Evolutionary conservation across 2,113 vertebrate species (phyloP).

Genomic region (Bos javanicus): DNA sequence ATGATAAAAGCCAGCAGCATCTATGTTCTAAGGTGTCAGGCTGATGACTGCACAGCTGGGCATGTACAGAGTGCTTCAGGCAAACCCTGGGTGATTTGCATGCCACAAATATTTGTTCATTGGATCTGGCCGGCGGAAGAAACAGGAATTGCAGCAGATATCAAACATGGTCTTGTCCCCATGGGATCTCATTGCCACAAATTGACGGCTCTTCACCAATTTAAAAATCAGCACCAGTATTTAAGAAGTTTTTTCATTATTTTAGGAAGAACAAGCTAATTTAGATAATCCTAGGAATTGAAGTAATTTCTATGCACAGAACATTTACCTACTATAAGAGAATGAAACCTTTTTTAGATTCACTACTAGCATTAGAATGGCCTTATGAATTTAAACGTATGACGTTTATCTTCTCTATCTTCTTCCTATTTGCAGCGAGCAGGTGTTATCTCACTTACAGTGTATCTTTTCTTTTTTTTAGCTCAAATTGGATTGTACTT

Average conservation of each 20-base stretch:
- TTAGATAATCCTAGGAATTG: not conserved
- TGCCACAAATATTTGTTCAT: not conserved
- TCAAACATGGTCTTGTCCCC: not conserved
- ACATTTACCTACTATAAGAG: not conserved
- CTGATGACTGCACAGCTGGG: conserved; percentile 13
- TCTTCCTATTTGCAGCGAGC: not conserved
- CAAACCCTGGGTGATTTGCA: conserved; percentile 7
- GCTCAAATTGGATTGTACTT: not conserved
- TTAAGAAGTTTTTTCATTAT: not conserved
- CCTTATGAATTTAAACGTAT: not conserved
- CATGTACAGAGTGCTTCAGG: not conserved
- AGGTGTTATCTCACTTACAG: not conserved
- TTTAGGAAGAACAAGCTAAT: not conserved
- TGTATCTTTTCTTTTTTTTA: not conserved
- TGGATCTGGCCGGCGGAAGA: not conserved
- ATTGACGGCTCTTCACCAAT: not conserved
- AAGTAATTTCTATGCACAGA: not conserved
- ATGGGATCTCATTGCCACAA: not conserved
- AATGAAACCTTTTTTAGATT: not conserved
- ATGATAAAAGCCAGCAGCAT: conserved; percentile 24
- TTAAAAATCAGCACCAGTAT: not conserved
- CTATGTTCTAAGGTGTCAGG: not conserved
- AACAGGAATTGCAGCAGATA: not conserved
- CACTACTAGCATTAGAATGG: not conserved
- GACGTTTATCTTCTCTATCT: not conserved